Conservation (phyloP, 2,888 invertebrate genomes). For the Brachyptera putata region DNA sequence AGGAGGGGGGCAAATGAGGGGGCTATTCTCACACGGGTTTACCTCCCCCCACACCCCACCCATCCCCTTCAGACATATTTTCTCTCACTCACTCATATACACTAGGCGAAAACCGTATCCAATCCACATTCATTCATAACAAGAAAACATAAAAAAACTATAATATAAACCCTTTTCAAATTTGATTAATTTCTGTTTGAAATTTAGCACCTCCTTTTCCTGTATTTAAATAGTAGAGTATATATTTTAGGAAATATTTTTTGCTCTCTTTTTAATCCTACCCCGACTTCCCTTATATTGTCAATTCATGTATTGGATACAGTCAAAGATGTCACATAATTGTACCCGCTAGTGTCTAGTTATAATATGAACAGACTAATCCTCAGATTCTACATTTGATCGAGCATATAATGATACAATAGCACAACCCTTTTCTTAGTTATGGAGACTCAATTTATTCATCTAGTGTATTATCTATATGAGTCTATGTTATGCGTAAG, state of each 20-base stretch:
- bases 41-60: not conserved
- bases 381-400: too few relatives aligned
- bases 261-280: not conserved
- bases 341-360: too few relatives aligned
- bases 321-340: too few relatives aligned
- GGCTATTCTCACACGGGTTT: not conserved
- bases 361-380: too few relatives aligned
- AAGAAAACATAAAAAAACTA: not conserved
- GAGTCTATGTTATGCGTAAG: too few relatives aligned
- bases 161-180: conserved; percentile 15
- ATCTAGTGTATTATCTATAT: too few relatives aligned
- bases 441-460: too few relatives aligned
- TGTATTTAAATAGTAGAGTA: conserved; percentile 14
- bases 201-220: conserved; percentile 18
- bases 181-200: conserved; percentile 20
- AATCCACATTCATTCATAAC: conserved; percentile 9
- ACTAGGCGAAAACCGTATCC: conserved; percentile 10
- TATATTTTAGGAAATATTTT: not conserved
- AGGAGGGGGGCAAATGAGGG: not conserved
- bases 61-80: not conserved
- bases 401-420: too few relatives aligned
- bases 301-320: too few relatives aligned
- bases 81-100: not conserved
- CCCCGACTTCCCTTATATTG: not conserved
- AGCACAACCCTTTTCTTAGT: too few relatives aligned